Percentiles rank a stretch among this genome's conserved stretches.
Conservation (phyloP, 2,888 invertebrate species). For the Ptychoptera albimana region DNA sequence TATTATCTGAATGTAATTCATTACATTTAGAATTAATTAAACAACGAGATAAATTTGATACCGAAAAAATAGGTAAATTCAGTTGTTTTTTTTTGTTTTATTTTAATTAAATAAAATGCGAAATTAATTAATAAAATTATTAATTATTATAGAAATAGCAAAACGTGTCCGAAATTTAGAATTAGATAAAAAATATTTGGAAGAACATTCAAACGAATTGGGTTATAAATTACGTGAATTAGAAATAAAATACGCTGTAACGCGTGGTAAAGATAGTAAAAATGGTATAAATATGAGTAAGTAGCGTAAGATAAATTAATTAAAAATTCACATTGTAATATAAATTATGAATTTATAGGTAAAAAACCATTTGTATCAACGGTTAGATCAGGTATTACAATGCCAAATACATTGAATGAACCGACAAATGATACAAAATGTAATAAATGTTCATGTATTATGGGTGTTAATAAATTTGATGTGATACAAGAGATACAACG, state of each 20-base stretch:
- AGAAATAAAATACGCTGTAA: conserved; percentile 33
- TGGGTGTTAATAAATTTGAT: conserved; percentile 22
- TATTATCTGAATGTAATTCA: conserved; percentile 59
- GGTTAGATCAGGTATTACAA: conserved; percentile 21
- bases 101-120: too few species aligned
- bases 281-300: conserved; percentile 14
- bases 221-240: conserved; percentile 31
- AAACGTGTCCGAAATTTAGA: conserved; percentile 35
- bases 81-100: not conserved
- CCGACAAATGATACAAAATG: conserved; percentile 24
- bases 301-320: not conserved
- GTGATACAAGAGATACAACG: conserved; percentile 17
- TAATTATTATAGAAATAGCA: conserved; percentile 33
- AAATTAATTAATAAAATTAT: conserved; percentile 7
- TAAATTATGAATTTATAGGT: conserved; percentile 13
- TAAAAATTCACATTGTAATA: not conserved
- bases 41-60: conserved; percentile 46
- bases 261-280: conserved; percentile 19
- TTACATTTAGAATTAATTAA: conserved; percentile 49
- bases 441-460: conserved; percentile 18
- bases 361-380: conserved; percentile 28
- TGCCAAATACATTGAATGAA: conserved; percentile 15
- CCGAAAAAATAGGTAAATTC: conserved; percentile 36
- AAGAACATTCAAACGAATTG: conserved; percentile 32
- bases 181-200: conserved; percentile 32